Evolutionary conservation across 23 tunicate genomes (phyloP).

Genomic region (Styela plicata): DNA sequence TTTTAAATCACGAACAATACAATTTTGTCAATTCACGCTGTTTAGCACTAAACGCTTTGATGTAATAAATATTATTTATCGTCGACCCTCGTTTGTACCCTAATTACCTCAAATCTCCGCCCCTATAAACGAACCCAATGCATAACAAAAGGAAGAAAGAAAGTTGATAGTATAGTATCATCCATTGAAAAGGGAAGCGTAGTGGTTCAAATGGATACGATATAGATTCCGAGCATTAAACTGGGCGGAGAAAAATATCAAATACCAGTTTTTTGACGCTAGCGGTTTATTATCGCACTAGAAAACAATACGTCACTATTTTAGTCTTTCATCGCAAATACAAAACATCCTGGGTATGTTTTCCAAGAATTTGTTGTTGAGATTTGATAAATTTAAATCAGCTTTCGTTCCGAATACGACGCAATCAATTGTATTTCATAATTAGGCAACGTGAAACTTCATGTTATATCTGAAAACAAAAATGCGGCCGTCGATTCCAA

Average conservation of each 20-base stretch:
- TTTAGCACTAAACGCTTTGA: not conserved
- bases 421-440: too few relatives aligned
- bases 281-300: not conserved
- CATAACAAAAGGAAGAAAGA: not conserved
- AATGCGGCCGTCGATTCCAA: too few relatives aligned
- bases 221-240: not conserved
- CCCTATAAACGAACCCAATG: not conserved
- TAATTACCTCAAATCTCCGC: not conserved
- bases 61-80: not conserved
- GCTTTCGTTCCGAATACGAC: too few relatives aligned
- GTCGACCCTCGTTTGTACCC: not conserved
- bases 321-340: too few relatives aligned
- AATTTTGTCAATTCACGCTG: not conserved
- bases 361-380: too few relatives aligned
- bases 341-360: not conserved
- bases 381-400: too few relatives aligned
- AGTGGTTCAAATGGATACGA: not conserved
- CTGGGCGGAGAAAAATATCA: not conserved
- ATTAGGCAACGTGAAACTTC: too few relatives aligned
- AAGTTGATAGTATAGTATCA: too few relatives aligned
- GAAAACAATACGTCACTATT: not conserved
- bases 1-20: not conserved
- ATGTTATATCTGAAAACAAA: too few relatives aligned
- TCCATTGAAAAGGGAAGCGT: too few relatives aligned
- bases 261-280: not conserved